A percentile compares a stretch with the other conserved stretches of the same genome.
Conservation (phyloP, 2,113 vertebrate genomes). For the Arizona elegans region DNA sequence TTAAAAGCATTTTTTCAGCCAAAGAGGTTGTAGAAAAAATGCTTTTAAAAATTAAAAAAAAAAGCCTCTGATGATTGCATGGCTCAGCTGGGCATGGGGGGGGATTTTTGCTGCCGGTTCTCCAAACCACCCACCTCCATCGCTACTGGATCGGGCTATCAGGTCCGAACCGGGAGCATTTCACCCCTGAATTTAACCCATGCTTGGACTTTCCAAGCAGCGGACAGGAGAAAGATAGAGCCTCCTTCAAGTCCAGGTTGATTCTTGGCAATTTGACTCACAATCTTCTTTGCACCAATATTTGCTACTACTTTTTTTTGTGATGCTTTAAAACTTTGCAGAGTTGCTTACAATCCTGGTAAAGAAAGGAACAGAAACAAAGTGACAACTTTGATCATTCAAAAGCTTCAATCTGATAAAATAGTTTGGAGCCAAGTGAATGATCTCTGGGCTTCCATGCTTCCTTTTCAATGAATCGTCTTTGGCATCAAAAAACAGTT, state of each 20-base stretch:
- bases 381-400: background rate
- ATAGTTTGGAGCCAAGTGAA: background rate
- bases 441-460: background rate
- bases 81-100: too few species aligned
- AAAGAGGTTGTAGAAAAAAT: too few species aligned
- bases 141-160: too few species aligned
- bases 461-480: background rate
- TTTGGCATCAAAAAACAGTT: background rate
- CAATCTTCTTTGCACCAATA: background rate
- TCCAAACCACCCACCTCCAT: too few species aligned
- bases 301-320: background rate
- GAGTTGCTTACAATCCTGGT: background rate
- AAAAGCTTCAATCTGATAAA: background rate
- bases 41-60: too few species aligned
- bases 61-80: too few species aligned
- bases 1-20: too few species aligned
- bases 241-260: background rate
- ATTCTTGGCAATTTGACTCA: background rate
- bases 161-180: too few species aligned
- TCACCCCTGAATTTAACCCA: too few species aligned
- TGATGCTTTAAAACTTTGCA: background rate
- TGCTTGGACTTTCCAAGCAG: too few species aligned
- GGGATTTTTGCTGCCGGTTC: too few species aligned
- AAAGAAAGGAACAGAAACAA: background rate
- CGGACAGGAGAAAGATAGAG: background rate